Base-by-base conservation (phyloP, 1,140 invertebrate genomes). In the Vanessa atalanta region DNA sequence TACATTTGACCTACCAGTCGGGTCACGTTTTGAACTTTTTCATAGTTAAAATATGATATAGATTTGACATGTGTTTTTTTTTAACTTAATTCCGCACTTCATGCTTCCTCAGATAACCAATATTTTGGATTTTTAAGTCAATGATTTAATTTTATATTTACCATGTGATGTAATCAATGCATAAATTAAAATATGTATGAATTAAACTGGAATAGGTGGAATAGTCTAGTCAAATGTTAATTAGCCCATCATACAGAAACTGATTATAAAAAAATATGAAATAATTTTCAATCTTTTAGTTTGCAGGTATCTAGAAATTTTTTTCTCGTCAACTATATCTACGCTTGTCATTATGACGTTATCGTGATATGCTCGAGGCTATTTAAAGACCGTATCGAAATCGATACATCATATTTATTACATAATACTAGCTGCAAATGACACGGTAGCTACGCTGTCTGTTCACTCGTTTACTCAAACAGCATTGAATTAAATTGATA, bases 401-500 rank as follows among this genome's bases (percentile, higher is more conserved):
- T 81, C 72, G 77, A 77, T 81, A 68, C 15, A 70, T 57, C 64
- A 75, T 66, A 55, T 61, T 65, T 69, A 77, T 79, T 76, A 72
- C 65, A 47, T 77, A 70, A 65, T 77, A 72, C 64, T 26, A 75
- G 68, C 75, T 70, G 74, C 78, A 78, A 83, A 79, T 79, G 78
- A 79, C 72, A 83, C 75, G 65, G 81, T 83, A 82, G 80, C 80
- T 71, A 60, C 72, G 65, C 67, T 79, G 72, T 78, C 69, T 75
- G 66, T 64, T 67, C 70, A 61, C 78, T 79, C 70, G 79, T 86
- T 82, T 80, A 78, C 74, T 78, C 81, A 85, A 84, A 85, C 81
- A 81, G 80, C 82, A 85, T 82, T 86, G 82, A 83, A 86, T 88
- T 88, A 86, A 85, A 87, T 86, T 84, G 83, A 87, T 88, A 81